Evolutionary conservation across 2,797 vertebrate genomes (phyloP), one percentile per base, ranked within the genome.

Genomic region (Acomys russatus): DNA sequence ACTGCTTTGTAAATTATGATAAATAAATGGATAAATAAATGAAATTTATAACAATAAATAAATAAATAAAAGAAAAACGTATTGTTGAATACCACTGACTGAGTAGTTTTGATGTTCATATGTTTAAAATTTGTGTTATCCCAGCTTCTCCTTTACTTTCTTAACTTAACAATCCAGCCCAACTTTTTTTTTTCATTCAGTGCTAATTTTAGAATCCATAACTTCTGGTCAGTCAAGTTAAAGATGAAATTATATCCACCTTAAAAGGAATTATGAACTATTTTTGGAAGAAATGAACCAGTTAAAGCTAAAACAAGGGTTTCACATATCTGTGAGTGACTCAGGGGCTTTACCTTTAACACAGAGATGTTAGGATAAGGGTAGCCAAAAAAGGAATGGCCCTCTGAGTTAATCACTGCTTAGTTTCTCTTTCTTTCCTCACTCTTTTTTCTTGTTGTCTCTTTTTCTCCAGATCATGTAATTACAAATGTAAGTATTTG

Each of bases 21-120:
- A n/a, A n/a, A n/a, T n/a, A n/a, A n/a, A n/a, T n/a, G n/a, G n/a
- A n/a, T n/a, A n/a, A n/a, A n/a, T n/a, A n/a, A n/a, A n/a, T n/a
- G n/a, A n/a, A n/a, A n/a, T n/a, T n/a, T n/a, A n/a, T n/a, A n/a
- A n/a, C n/a, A n/a, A n/a, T n/a, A n/a, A n/a, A n/a, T n/a, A n/a
- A n/a, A n/a, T n/a, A n/a, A n/a, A n/a, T n/a, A n/a, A n/a, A n/a
- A n/a, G 95, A 74, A 98, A 98, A 98, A 95, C 10, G 96, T 96
- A 95, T 93, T 94, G 94, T 96, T 97, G 98, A 98, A 98, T 98
- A 97, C 78, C 92, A 95, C 96, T 96, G 93, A 98, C 78, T 92
- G 96, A 98, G 98, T 83, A 95, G 94, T 38, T 6, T 92, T 96
- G 92, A 70, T 49, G 91, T 93, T 95, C 97, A 97, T 97, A 97